These are phyloP conservation scores for Drosophila kambysellisi DNA, from an alignment of 2,888 invertebrate genomes.

Conservation along the genomic window DNA sequence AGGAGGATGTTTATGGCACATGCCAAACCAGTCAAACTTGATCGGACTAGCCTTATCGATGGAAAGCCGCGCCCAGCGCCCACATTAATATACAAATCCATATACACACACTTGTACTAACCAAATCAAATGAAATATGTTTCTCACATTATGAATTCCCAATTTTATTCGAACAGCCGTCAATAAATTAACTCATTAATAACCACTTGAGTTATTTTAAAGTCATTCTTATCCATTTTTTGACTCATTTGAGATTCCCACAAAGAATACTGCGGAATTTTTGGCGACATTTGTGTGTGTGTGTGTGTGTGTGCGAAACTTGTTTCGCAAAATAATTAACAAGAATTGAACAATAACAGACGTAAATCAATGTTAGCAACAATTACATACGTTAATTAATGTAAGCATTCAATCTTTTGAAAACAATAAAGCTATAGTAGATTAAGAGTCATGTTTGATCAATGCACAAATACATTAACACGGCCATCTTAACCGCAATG, in stretches of 20 bases:
- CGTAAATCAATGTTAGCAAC: slow-evolving; percentile 5
- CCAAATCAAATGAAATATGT: slow-evolving; percentile 4
- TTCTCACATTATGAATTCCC: not conserved
- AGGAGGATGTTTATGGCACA: slow-evolving; percentile 27
- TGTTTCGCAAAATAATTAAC: slow-evolving; percentile 11
- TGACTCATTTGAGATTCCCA: not conserved
- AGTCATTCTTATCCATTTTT: slow-evolving; percentile 3
- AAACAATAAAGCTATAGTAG: not conserved
- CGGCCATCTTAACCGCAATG: slow-evolving; percentile 26
- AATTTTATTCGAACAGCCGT: not conserved
- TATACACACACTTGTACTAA: not conserved
- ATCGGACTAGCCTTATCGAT: slow-evolving; percentile 41
- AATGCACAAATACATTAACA: slow-evolving; percentile 17
- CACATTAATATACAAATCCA: slow-evolving; percentile 5
- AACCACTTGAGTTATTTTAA: slow-evolving; percentile 13
- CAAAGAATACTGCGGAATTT: slow-evolving; percentile 3
- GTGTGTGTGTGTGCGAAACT: not conserved
- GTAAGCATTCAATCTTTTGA: slow-evolving; percentile 10
- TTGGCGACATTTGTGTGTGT: not conserved
- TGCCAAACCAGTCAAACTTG: slow-evolving; percentile 49
- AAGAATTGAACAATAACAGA: slow-evolving; percentile 1
- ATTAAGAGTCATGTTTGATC: slow-evolving; percentile 19
- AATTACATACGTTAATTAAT: slow-evolving; percentile 8
- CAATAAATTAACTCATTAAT: not conserved
- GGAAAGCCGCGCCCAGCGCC: slow-evolving; percentile 31